These are phyloP conservation scores for Tragelaphus strepsiceros DNA, from an alignment of 2,113 vertebrate species.

Conservation along the genomic window DNA sequence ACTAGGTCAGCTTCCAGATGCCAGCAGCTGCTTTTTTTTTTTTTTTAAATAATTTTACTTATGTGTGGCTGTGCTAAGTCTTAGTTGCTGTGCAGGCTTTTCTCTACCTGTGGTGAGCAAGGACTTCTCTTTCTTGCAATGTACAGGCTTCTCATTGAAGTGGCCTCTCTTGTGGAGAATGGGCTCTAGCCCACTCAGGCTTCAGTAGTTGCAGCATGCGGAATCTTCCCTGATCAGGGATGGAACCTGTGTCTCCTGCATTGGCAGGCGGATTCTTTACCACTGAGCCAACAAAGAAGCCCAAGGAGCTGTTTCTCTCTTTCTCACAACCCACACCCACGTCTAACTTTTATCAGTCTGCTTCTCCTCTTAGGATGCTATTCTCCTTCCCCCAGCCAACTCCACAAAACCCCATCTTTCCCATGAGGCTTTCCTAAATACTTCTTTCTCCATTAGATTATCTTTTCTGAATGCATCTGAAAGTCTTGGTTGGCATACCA, in stretches of 20 bases:
- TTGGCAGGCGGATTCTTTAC: not conserved
- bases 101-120: not conserved
- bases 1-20: not conserved
- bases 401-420: not conserved
- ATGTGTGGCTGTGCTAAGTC: not conserved
- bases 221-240: not conserved
- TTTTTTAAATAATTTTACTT: not conserved
- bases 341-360: not conserved
- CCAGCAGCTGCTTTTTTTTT: not conserved
- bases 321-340: not conserved
- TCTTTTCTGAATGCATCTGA: not conserved
- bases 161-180: not conserved
- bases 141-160: not conserved
- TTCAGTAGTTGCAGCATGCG: not conserved
- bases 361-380: not conserved
- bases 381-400: not conserved
- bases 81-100: not conserved
- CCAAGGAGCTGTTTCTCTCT: not conserved
- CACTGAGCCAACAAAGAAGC: not conserved
- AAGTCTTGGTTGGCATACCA: not conserved
- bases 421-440: not conserved
- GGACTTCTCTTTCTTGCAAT: not conserved
- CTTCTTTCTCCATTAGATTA: not conserved
- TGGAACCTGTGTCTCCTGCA: not conserved
- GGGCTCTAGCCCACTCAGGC: not conserved